Evolutionary conservation across 2,113 vertebrate genomes (phyloP).

Genomic region (Ascaphus truei): DNA sequence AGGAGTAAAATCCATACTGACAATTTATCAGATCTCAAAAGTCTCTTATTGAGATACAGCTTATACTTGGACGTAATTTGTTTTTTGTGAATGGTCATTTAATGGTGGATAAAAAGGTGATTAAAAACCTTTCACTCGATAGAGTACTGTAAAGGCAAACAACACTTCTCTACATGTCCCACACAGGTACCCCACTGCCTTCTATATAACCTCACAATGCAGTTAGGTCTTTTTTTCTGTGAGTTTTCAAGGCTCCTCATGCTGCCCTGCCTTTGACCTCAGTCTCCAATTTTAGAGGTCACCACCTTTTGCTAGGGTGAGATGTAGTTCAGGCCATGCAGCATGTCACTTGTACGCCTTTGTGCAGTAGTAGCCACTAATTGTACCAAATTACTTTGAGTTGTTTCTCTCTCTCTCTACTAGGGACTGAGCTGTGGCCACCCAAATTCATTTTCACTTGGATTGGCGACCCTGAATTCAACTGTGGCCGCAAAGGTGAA

Average conservation of each 20-base stretch:
- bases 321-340: slow-evolving; percentile 25
- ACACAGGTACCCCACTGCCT: no score
- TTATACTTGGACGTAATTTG: no score
- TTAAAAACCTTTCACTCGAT: no score
- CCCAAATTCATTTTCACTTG: neutral
- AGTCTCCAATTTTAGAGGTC: slow-evolving; percentile 6
- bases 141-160: no score
- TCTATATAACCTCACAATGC: slow-evolving; percentile 31
- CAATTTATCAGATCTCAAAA: no score
- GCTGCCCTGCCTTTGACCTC: slow-evolving; percentile 26
- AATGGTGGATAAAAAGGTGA: no score
- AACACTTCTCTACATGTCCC: no score
- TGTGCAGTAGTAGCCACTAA: slow-evolving; percentile 6
- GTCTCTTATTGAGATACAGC: no score
- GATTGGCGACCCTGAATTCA: slow-evolving; percentile 5
- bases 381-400: slow-evolving; percentile 8
- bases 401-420: neutral
- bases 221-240: neutral
- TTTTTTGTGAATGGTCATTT: no score
- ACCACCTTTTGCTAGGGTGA: slow-evolving; percentile 24
- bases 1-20: no score
- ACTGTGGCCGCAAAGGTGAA: neutral
- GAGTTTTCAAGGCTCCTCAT: neutral
- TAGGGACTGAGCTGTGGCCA: slow-evolving; percentile 9
- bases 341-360: slow-evolving; percentile 10